phyloP scores from a whole-genome alignment of 1,140 invertebrate genomes.

The Hycleus phaleratus region DNA sequence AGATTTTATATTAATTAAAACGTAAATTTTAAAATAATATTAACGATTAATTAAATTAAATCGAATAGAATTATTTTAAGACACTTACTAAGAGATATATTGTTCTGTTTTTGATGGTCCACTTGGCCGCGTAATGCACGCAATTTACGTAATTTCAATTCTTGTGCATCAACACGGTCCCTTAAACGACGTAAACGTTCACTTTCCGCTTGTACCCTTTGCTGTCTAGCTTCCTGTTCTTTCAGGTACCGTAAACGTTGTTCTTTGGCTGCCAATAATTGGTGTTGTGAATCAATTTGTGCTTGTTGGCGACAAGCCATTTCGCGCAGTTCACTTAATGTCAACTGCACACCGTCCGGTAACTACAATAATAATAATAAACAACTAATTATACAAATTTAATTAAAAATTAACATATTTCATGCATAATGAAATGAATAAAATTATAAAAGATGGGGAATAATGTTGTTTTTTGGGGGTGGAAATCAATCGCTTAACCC shows the following conservation, averaged over 20 bases:
- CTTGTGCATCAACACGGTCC: slow-evolving; percentile 88
- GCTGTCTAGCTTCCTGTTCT: slow-evolving; percentile 78
- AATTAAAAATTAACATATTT: no score
- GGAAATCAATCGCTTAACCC: no score
- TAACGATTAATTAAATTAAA: no score
- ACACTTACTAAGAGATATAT: slow-evolving; percentile 85
- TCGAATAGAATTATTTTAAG: no score
- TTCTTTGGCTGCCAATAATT: slow-evolving; percentile 82
- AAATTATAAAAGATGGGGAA: no score
- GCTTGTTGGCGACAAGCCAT: slow-evolving; percentile 93
- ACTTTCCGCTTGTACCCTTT: slow-evolving; percentile 78
- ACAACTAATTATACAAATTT: no score
- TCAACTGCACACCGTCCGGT: slow-evolving; percentile 80
- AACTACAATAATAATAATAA: slow-evolving; percentile 49
- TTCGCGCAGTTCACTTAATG: slow-evolving; percentile 86
- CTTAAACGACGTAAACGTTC: slow-evolving; percentile 77
- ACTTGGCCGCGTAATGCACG: slow-evolving; percentile 85
- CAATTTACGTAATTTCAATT: slow-evolving; percentile 84
- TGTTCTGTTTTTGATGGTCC: slow-evolving; percentile 82
- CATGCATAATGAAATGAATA: no score
- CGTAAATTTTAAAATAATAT: no score
- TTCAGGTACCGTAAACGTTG: slow-evolving; percentile 90
- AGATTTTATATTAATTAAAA: no score
- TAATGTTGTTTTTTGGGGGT: no score
- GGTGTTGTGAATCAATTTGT: slow-evolving; percentile 90